Evolutionary conservation across 1,140 invertebrate genomes (phyloP), one percentile per base, ranked within the genome.

Genomic region (Heliconius hermathena): DNA sequence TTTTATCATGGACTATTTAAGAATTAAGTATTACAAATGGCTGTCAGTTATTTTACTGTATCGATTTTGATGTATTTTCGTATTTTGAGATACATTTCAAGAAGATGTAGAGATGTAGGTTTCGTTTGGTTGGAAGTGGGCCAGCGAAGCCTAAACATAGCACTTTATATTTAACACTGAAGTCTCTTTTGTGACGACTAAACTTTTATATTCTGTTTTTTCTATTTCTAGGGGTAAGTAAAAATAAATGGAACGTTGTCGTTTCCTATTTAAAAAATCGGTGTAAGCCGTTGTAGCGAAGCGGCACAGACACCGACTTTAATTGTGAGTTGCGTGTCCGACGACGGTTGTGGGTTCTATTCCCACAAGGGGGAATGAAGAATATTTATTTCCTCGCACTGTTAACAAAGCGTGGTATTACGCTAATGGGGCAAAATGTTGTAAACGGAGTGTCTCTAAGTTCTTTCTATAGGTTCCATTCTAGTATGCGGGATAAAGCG

Each of bases 61-160:
- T 26, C 60, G 60, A 66, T 26, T 66, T 26, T 66, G 60, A 66
- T 66, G 26, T 66, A 66, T 26, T 66, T 66, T 66, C 4, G 26
- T 66, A 66, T 57, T 57, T 57, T 22, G 3, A 22, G 20, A 57
- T 20, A 57, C 20, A 57, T 57, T 57, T 9, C 54, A 3, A 57
- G n/a, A n/a, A n/a, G n/a, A n/a, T n/a, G n/a, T n/a, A n/a, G n/a
- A 29, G 26, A 66, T 66, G 26, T 66, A 66, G 60, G 60, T 66
- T 66, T 66, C 13, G 60, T 66, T 66, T 11, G 9, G 9, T 29
- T 66, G 60, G 60, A 66, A 66, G 4, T 66, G 22, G 13, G 60
- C 60, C 60, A 66, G 26, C 60, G 60, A 66, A 66, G 60, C 60
- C 60, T 66, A 66, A 66, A 66, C 60, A 66, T 66, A 66, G 60